phyloP scores from a whole-genome alignment of 2,797 vertebrate species.

The Trachurus trachurus region DNA sequence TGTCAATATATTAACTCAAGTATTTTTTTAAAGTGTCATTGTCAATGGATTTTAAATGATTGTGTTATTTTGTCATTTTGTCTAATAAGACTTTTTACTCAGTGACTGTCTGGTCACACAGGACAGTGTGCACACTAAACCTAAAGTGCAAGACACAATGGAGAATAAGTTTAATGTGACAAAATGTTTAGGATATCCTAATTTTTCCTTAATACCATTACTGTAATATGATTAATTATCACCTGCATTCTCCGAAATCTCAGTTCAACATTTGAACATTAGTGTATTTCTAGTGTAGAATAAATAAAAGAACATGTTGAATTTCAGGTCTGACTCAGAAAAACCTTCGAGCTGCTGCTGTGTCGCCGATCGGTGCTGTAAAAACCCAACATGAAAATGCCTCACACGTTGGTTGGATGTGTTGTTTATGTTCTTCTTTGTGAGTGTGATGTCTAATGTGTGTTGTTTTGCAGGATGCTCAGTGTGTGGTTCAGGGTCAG shows the following conservation, averaged over 20 bases:
- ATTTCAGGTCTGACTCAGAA: background rate
- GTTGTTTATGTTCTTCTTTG: conserved; percentile 2
- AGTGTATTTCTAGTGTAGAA: background rate
- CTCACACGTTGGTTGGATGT: background rate
- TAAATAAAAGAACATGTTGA: background rate
- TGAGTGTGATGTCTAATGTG: background rate
- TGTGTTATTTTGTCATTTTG: no score
- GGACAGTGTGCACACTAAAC: no score
- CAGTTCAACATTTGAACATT: background rate
- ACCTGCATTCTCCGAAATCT: no score
- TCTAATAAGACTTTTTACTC: no score
- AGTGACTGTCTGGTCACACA: no score
- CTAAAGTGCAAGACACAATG: no score
- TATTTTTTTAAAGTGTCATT: background rate
- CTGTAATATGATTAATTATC: no score
- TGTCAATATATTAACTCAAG: background rate
- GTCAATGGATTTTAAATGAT: no score
- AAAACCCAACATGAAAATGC: background rate
- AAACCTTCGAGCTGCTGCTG: background rate
- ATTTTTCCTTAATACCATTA: no score
- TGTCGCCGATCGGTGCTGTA: background rate
- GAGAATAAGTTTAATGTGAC: no score
- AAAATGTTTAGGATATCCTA: no score
- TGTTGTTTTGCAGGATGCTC: conserved; percentile 8
- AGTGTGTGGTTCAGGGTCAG: conserved; percentile 16